Evolutionary conservation across 2,797 vertebrate genomes (phyloP).

Genomic region (Melanitta fusca): DNA sequence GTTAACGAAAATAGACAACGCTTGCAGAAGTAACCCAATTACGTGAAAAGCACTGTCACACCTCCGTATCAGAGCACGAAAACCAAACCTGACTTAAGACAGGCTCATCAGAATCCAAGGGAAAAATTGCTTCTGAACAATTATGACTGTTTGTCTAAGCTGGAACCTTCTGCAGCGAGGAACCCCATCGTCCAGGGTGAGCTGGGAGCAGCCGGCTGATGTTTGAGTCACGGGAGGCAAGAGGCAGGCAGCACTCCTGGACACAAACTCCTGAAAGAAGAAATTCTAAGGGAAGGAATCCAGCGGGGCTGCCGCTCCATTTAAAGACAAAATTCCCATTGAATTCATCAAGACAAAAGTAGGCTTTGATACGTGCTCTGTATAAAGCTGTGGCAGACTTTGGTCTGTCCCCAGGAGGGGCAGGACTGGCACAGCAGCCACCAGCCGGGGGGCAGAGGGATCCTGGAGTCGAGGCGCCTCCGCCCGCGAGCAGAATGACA

Average conservation of each 20-base stretch:
- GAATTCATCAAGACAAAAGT: conserved; percentile 56
- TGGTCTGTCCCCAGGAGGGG: conserved; percentile 19
- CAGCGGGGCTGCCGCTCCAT: neutral
- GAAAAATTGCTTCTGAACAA: neutral
- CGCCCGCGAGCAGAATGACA: conserved; percentile 7
- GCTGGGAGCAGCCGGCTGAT: conserved; percentile 27
- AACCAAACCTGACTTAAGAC: neutral
- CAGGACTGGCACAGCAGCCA: conserved; percentile 28
- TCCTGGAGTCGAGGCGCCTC: neutral
- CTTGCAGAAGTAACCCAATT: neutral
- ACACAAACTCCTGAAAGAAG: conserved; percentile 45
- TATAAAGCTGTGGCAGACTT: conserved; percentile 40
- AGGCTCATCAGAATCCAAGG: neutral
- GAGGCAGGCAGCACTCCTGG: neutral
- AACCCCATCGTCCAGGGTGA: neutral
- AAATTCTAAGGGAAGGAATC: conserved; percentile 51
- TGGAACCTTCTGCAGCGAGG: neutral
- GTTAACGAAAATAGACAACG: neutral
- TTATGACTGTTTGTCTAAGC: neutral
- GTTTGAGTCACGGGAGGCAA: conserved; percentile 21
- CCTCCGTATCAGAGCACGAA: neutral
- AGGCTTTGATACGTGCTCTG: conserved; percentile 37
- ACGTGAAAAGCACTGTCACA: neutral
- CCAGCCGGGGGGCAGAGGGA: neutral
- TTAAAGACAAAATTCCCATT: conserved; percentile 67